phyloP scores from a whole-genome alignment of 2,797 vertebrate species.

The Lutjanus argentimaculatus region DNA sequence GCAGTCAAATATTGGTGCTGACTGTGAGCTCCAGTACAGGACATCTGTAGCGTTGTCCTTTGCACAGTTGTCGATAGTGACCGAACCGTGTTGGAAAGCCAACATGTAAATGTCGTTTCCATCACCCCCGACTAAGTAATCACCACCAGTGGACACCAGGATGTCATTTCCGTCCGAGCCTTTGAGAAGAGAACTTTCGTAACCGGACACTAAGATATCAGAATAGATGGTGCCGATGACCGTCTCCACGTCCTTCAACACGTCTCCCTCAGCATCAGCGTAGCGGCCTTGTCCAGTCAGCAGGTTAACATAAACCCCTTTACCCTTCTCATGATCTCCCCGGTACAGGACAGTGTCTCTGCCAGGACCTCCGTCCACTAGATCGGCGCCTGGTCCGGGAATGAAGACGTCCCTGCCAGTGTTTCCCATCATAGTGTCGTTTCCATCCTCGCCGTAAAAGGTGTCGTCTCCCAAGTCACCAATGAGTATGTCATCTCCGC shows the following conservation, averaged over 20 bases:
- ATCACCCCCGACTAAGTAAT: conserved; percentile 73
- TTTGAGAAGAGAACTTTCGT: conserved; percentile 69
- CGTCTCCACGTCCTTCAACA: conserved; percentile 74
- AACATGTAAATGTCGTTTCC: conserved; percentile 72
- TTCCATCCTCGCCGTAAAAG: conserved; percentile 72
- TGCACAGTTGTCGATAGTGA: conserved; percentile 72
- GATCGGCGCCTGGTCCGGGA: conserved; percentile 60
- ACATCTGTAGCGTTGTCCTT: conserved; percentile 58
- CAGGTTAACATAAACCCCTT: conserved; percentile 76
- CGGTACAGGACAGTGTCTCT: conserved; percentile 65
- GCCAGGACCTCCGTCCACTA: conserved; percentile 61
- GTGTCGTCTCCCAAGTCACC: conserved; percentile 70
- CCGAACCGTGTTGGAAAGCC: conserved; percentile 48
- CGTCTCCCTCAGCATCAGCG: conserved; percentile 75
- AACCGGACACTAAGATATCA: conserved; percentile 71
- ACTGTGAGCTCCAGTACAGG: conserved; percentile 48
- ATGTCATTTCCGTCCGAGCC: conserved; percentile 71
- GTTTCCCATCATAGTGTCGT: conserved; percentile 72
- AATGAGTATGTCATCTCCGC: conserved; percentile 65
- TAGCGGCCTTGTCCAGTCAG: conserved; percentile 64
- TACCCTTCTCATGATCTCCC: conserved; percentile 55
- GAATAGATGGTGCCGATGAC: conserved; percentile 73
- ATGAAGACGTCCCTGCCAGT: conserved; percentile 58
- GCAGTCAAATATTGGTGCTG: background rate
- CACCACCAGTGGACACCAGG: conserved; percentile 68